Evolutionary conservation across 2,888 invertebrate species (phyloP).

Genomic region (Orthonychiurus folsomi): DNA sequence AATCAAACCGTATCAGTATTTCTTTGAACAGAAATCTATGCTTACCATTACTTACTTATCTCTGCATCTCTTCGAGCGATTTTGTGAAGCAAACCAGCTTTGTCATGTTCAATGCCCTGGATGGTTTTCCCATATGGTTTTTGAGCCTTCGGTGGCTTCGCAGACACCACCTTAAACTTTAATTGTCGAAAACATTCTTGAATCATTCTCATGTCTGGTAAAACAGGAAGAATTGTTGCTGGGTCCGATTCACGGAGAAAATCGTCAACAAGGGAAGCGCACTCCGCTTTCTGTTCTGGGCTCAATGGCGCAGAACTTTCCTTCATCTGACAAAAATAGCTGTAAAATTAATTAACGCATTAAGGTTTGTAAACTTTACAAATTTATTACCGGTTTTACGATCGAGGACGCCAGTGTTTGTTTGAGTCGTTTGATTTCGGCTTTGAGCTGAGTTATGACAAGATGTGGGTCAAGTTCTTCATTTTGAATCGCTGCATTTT

Average conservation of each 20-base stretch:
- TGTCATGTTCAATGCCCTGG: background rate
- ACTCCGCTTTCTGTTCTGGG: constrained; percentile 22
- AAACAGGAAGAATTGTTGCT: constrained; percentile 40
- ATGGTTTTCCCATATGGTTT: background rate
- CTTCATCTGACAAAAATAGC: no score
- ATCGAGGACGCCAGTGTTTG: constrained; percentile 42
- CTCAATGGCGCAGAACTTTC: constrained; percentile 21
- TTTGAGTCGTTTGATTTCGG: constrained; percentile 45
- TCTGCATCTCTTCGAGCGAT: constrained; percentile 22
- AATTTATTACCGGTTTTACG: constrained; percentile 28
- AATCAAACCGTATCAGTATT: no score
- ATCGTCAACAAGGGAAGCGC: constrained; percentile 25
- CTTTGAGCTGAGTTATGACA: constrained; percentile 46
- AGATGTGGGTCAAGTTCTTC: constrained; percentile 46
- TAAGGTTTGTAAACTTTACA: background rate
- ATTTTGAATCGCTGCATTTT: constrained; percentile 47
- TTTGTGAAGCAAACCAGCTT: background rate
- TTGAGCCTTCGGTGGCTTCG: background rate
- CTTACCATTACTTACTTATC: constrained; percentile 29
- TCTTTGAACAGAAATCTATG: no score
- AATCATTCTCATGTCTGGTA: constrained; percentile 42
- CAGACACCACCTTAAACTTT: constrained; percentile 28
- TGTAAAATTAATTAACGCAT: background rate
- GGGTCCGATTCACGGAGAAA: constrained; percentile 27
- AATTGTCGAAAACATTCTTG: constrained; percentile 44